phyloP scores from a whole-genome alignment of 2,888 invertebrate genomes.

The Rotaria sp. region DNA sequence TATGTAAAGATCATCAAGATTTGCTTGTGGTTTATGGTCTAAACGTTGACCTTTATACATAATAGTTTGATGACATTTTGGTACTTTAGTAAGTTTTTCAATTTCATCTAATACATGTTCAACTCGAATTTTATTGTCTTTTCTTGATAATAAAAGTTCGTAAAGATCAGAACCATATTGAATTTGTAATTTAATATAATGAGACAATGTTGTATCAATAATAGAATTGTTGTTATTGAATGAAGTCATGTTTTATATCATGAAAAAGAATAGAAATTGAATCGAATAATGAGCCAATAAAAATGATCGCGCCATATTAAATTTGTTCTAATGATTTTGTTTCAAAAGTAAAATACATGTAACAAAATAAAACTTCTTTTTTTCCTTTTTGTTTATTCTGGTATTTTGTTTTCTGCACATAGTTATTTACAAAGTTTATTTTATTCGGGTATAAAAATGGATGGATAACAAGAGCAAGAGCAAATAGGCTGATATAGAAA shows the following conservation, averaged over 20 bases:
- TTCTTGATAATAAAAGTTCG: not conserved
- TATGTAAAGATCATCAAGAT: conserved; percentile 16
- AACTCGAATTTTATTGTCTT: not conserved
- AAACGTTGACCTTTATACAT: conserved; percentile 12
- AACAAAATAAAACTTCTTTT: too few relatives aligned
- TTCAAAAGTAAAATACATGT: too few relatives aligned
- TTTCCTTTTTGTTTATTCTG: too few relatives aligned
- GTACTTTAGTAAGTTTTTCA: not conserved
- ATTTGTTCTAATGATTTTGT: too few relatives aligned
- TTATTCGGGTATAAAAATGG: not conserved
- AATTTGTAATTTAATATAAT: conserved; percentile 17
- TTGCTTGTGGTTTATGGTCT: not conserved
- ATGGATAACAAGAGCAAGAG: not conserved
- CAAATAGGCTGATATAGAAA: not conserved
- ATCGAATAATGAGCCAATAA: not conserved
- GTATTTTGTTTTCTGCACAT: too few relatives aligned
- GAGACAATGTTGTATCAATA: not conserved
- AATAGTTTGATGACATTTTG: conserved; percentile 2
- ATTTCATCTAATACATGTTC: not conserved
- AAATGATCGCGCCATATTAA: not conserved
- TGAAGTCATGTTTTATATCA: not conserved
- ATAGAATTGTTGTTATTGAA: not conserved
- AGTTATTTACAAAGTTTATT: not conserved
- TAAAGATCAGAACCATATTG: conserved; percentile 22
- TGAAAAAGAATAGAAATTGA: too few relatives aligned